Base-by-base conservation (phyloP, 1,140 invertebrate species). In the Procambarus virginalis region DNA sequence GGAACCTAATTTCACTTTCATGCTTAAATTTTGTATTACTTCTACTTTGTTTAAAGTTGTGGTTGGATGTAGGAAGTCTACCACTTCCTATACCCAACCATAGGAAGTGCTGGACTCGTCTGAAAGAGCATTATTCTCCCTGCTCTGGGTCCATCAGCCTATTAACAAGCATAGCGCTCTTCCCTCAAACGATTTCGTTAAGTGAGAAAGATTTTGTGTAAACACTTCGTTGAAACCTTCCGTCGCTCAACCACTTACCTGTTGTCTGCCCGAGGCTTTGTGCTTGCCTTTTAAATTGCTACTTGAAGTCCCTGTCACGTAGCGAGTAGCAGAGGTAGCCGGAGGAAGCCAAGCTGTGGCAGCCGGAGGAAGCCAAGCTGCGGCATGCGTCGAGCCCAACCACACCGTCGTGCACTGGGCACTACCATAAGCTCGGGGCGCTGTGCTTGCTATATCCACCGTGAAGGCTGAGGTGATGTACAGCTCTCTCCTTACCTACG, bases 401-500 rank as follows among this genome's bases (percentile, higher is more conserved):
- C 76, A 34, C 76, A 12, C 2, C 46, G 5, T n/a, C 76, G 20
- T 20, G 55, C 58, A 45, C 12, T 64, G 68, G 20, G 20, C 51
- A 48, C 58, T 45, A 4, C 1, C 51, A 34, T 22, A 20, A 68
- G 45, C 80, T 73, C 6, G n/a, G 68, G 68, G 68, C 68, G 4
- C n/a, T 3, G 14, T 34, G 5, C 68, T 9, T 73, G 68, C 0
- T 20, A 22, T 73, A 73, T 5, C 68, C n/a, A 34, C 68, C 68
- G 68, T 34, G 68, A 20, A 73, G 68, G 68, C 22, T 34, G 68
- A 9, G n/a, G 5, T 73, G 68, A 73, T 73, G n/a, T 73, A 73
- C 68, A 73, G n/a, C 22, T 34, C 68, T 34, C 68, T 82, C 80
- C 68, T 82, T 45, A 82, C 60, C 46, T 82, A 68, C 22, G 10